phyloP scores from a whole-genome alignment of 2,888 invertebrate species.

The Nomada fucata region DNA sequence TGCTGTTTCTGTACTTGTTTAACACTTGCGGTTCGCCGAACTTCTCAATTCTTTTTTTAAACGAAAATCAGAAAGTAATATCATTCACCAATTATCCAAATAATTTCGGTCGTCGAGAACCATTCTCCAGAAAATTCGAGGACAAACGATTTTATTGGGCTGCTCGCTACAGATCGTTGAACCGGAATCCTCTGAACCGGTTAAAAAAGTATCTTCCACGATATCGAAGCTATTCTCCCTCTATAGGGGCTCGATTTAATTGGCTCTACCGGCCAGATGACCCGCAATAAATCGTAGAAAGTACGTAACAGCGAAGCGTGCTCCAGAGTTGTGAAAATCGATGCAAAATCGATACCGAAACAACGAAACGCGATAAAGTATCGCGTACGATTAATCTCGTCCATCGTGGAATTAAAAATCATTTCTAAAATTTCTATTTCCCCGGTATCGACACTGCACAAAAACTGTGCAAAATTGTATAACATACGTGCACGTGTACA shows the following conservation, averaged over 20 bases:
- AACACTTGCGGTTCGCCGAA: too few species aligned
- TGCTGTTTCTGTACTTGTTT: too few species aligned
- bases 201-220: constrained; percentile 18
- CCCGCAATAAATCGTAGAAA: constrained; percentile 36
- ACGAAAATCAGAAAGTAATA: not conserved
- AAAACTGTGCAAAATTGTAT: too few species aligned
- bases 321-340: not conserved
- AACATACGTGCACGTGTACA: too few species aligned
- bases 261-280: constrained; percentile 27
- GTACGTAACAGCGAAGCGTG: constrained; percentile 23
- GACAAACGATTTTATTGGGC: constrained; percentile 8
- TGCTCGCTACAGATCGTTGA: constrained; percentile 1
- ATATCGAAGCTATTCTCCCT: constrained; percentile 9
- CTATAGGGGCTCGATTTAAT: constrained; percentile 28
- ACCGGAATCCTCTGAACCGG: constrained; percentile 9
- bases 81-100: not conserved
- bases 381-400: not conserved
- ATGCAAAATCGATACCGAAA: not conserved
- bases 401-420: too few species aligned
- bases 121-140: not conserved
- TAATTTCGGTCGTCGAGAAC: not conserved
- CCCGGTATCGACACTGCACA: too few species aligned
- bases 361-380: not conserved
- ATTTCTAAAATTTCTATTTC: too few species aligned
- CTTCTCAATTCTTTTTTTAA: too few species aligned